phyloP scores from a whole-genome alignment of 2,888 invertebrate species.

The Nymphalis c-album region DNA sequence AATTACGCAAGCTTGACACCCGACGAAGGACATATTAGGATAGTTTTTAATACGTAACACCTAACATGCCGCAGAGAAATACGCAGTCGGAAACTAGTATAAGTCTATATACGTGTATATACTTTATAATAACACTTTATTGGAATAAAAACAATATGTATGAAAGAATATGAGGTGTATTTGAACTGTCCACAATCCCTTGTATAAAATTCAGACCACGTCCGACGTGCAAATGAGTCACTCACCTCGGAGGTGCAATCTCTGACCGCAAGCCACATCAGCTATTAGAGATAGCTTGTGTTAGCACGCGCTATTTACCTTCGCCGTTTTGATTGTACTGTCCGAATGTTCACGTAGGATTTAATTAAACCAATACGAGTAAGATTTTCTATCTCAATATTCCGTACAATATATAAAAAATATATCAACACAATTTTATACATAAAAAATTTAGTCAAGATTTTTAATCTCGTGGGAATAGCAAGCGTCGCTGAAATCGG shows the following conservation, averaged over 20 bases:
- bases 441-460: no score
- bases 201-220: slow-evolving; percentile 1
- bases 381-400: background rate
- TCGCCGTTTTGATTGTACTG: background rate
- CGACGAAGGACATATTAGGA: no score
- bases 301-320: background rate
- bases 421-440: no score
- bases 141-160: background rate
- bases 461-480: no score
- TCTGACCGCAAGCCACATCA: slow-evolving; percentile 1
- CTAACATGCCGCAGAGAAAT: no score
- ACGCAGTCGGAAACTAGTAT: no score
- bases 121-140: background rate
- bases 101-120: no score
- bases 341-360: background rate
- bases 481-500: no score
- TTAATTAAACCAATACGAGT: background rate
- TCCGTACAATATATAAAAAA: background rate
- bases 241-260: slow-evolving; percentile 4
- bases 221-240: background rate
- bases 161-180: background rate
- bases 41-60: no score
- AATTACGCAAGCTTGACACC: no score
- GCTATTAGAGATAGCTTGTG: background rate
- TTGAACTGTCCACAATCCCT: background rate